phyloP scores from a whole-genome alignment of 2,797 vertebrate species.

The Chelonia mydas region DNA sequence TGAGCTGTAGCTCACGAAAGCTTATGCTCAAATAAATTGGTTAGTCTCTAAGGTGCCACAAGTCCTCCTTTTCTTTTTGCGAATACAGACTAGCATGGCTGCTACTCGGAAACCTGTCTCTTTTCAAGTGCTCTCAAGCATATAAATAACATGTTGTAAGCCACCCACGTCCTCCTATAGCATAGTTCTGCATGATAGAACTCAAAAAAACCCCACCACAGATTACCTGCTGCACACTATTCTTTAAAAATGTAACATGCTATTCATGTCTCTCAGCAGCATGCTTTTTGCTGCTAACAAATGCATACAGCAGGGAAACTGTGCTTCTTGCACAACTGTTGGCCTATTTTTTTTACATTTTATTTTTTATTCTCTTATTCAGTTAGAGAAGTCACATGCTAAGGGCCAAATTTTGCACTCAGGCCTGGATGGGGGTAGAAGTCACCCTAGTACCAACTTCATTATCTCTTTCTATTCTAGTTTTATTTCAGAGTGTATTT shows the following conservation, averaged over 20 bases:
- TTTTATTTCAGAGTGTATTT: not conserved
- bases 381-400: not conserved
- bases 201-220: not conserved
- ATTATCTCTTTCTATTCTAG: not conserved
- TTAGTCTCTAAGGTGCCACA: no score
- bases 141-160: slow-evolving; percentile 27
- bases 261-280: not conserved
- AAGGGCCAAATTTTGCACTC: not conserved
- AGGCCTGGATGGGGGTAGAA: not conserved
- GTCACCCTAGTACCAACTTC: not conserved
- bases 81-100: no score
- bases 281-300: not conserved
- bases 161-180: slow-evolving; percentile 20
- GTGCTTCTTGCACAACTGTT: not conserved
- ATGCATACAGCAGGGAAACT: slow-evolving; percentile 15
- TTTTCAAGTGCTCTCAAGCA: slow-evolving; percentile 38
- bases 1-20: no score
- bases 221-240: slow-evolving; percentile 24
- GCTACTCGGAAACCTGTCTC: not conserved
- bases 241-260: slow-evolving; percentile 7
- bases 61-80: no score
- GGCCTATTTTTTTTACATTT: not conserved
- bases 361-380: not conserved
- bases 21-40: no score
- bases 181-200: slow-evolving; percentile 32